These are phyloP conservation scores for Drosophila cognata DNA, from an alignment of 2,888 invertebrate species.

Conservation along the genomic window DNA sequence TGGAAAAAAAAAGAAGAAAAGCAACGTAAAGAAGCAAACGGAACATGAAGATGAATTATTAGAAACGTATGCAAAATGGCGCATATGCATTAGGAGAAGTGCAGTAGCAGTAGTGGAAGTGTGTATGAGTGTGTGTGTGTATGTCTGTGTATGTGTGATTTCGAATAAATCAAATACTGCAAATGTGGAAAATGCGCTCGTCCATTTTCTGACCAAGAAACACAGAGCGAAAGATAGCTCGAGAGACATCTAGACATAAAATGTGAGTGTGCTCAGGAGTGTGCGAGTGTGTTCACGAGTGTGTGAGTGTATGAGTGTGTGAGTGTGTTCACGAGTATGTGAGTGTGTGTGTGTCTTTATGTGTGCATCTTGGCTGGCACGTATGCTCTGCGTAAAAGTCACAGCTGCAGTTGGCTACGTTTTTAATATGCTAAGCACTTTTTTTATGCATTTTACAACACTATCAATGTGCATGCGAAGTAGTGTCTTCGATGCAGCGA, in stretches of 20 bases:
- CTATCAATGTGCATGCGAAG: slow-evolving; percentile 56
- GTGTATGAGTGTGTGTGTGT: slow-evolving; percentile 8
- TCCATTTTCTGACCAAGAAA: slow-evolving; percentile 57
- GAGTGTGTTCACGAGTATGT: background rate
- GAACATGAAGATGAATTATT: slow-evolving; percentile 71
- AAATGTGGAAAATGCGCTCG: slow-evolving; percentile 54
- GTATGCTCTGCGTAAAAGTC: slow-evolving; percentile 47
- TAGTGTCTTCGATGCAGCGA: slow-evolving; percentile 49
- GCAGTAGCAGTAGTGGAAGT: slow-evolving; percentile 7
- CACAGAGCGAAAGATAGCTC: slow-evolving; percentile 37
- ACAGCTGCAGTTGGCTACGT: slow-evolving; percentile 73
- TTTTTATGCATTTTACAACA: slow-evolving; percentile 75
- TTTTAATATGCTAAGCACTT: slow-evolving; percentile 75
- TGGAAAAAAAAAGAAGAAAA: slow-evolving; percentile 15
- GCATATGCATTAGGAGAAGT: slow-evolving; percentile 66
- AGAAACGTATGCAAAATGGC: slow-evolving; percentile 73
- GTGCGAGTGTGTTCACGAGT: background rate
- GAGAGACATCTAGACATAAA: no score
- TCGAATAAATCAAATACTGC: slow-evolving; percentile 67
- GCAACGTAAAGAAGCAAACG: slow-evolving; percentile 10
- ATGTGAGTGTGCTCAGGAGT: background rate
- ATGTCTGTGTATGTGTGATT: slow-evolving; percentile 10
- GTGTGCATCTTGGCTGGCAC: slow-evolving; percentile 43
- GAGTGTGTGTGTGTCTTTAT: slow-evolving; percentile 4
- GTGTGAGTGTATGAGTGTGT: background rate